Conservation (phyloP, 35 echinoderm and acorn worm species). For the Patiria miniata region DNA sequence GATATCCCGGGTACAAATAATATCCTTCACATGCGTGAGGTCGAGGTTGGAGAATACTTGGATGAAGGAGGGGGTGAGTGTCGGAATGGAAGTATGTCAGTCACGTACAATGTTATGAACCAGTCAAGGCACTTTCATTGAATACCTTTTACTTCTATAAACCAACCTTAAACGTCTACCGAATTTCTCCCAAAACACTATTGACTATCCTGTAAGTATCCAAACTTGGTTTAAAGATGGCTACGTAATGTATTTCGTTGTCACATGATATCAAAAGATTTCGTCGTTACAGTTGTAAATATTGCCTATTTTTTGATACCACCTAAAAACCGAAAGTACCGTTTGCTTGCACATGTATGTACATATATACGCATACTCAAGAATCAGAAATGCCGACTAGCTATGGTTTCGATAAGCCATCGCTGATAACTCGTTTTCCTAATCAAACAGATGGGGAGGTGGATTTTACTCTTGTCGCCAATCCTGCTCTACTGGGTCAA, state of each 20-base stretch:
- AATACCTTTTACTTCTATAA: not conserved
- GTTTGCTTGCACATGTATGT: too few relatives aligned
- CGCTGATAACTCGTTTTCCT: not conserved
- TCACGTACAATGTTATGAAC: not conserved
- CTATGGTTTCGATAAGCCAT: too few relatives aligned
- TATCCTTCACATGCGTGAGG: not conserved
- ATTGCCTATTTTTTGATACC: too few relatives aligned
- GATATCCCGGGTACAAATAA: not conserved
- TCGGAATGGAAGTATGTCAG: not conserved
- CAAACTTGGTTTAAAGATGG: not conserved
- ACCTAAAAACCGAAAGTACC: too few relatives aligned
- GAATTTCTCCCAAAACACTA: not conserved
- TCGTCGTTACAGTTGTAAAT: too few relatives aligned
- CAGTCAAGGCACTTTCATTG: not conserved
- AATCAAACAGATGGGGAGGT: not conserved
- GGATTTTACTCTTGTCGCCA: slow-evolving; percentile 1
- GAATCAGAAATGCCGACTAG: too few relatives aligned
- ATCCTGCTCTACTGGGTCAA: not conserved
- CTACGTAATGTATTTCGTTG: not conserved
- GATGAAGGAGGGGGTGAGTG: not conserved
- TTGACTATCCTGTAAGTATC: not conserved
- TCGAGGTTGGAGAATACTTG: not conserved
- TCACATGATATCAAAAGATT: too few relatives aligned
- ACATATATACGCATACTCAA: too few relatives aligned
- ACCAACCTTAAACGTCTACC: not conserved